phyloP scores from a whole-genome alignment of 64 coral and sea anemone species.

The Actinia equina region DNA sequence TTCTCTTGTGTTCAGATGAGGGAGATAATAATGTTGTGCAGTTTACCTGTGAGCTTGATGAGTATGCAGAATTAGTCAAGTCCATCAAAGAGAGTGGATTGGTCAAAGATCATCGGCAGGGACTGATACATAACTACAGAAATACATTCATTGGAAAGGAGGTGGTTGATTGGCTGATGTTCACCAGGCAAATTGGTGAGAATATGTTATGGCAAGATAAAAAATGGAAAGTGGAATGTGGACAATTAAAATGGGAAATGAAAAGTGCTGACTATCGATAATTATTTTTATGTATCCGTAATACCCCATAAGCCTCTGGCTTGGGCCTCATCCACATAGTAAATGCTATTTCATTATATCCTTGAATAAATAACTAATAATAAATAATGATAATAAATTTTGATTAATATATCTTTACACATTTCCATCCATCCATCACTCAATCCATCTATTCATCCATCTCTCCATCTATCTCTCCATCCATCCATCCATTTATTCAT shows the following conservation, averaged over 20 bases:
- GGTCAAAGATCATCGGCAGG: constrained; percentile 72
- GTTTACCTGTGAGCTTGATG: constrained; percentile 91
- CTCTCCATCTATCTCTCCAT: too few relatives aligned
- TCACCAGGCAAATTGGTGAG: constrained; percentile 59
- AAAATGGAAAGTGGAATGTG: background rate
- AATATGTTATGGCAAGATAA: background rate
- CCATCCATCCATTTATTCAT: too few relatives aligned
- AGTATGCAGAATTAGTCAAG: constrained; percentile 87
- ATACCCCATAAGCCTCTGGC: too few relatives aligned
- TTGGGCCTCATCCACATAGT: too few relatives aligned
- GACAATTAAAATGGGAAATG: background rate
- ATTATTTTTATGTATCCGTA: too few relatives aligned
- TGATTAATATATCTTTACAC: background rate
- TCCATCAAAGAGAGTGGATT: constrained; percentile 84
- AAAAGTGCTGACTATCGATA: background rate
- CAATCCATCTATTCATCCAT: too few relatives aligned
- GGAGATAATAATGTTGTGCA: constrained; percentile 30
- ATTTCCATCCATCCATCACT: background rate
- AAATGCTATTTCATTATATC: too few relatives aligned
- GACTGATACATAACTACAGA: constrained; percentile 59
- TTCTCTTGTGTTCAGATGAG: too few relatives aligned
- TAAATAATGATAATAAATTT: background rate
- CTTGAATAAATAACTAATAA: too few relatives aligned
- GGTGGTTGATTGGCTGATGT: constrained; percentile 80
- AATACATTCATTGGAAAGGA: constrained; percentile 87